Evolutionary conservation across 1,140 invertebrate species (phyloP).

Genomic region (Arctopsyche grandis): DNA sequence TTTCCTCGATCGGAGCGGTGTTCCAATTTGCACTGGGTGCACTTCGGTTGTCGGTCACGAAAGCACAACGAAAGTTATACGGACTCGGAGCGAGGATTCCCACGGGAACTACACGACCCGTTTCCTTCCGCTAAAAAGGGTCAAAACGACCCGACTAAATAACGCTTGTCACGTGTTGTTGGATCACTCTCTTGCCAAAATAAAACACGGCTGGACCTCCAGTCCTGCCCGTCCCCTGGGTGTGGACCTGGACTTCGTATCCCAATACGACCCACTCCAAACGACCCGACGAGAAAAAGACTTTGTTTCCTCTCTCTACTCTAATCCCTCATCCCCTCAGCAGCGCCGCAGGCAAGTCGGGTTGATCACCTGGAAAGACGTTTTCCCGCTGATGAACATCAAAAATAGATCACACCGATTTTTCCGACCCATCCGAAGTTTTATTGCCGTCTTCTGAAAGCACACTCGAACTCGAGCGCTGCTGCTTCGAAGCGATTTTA

Average conservation of each 20-base stretch:
- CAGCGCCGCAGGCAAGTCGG: neutral
- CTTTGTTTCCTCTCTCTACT: neutral
- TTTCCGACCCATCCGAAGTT: too few relatives aligned
- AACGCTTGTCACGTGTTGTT: constrained; percentile 28
- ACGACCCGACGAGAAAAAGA: neutral
- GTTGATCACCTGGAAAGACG: constrained; percentile 5
- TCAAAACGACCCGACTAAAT: constrained; percentile 27
- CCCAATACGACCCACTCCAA: neutral
- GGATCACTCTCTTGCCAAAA: constrained; percentile 14
- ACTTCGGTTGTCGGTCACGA: neutral
- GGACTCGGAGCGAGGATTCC: neutral
- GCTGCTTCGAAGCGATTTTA: too few relatives aligned
- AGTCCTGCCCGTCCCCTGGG: neutral
- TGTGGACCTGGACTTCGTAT: neutral
- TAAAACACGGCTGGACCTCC: neutral
- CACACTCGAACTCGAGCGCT: too few relatives aligned
- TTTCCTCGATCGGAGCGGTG: neutral
- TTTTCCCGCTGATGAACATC: neutral
- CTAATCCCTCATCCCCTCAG: too few relatives aligned
- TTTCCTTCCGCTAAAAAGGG: constrained; percentile 23
- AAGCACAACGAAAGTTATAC: neutral
- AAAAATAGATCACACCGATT: neutral
- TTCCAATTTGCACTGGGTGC: neutral
- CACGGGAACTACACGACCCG: neutral
- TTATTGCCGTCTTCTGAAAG: too few relatives aligned